A percentile compares a stretch with the other conserved stretches of the same genome.
phyloP scores from a whole-genome alignment of 2,797 vertebrate genomes.

The Squalus acanthias region DNA sequence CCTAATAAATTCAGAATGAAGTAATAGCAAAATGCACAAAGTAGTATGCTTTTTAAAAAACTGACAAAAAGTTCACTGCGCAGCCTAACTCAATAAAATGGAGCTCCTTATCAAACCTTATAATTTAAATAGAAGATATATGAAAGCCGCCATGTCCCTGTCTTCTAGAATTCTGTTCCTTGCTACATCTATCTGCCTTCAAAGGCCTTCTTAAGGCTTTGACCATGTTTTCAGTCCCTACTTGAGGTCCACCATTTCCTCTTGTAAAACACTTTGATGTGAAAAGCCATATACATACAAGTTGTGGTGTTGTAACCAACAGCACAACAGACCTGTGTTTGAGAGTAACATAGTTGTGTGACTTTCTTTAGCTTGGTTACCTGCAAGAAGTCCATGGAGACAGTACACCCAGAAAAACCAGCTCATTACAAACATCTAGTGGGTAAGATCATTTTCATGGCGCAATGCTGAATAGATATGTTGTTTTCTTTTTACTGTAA shows the following conservation, averaged over 20 bases:
- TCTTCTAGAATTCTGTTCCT: too few species aligned
- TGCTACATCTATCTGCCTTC: too few species aligned
- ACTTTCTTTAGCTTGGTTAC: constrained; percentile 61
- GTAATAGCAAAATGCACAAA: not conserved
- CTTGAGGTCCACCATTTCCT: not conserved
- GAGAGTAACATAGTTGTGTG: not conserved
- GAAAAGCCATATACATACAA: not conserved
- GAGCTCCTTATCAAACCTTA: not conserved
- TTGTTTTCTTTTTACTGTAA: not conserved
- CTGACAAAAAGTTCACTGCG: not conserved
- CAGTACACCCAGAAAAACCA: constrained; percentile 72
- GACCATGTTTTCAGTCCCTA: not conserved
- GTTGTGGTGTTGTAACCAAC: not conserved
- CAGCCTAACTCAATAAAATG: not conserved
- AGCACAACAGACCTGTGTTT: not conserved
- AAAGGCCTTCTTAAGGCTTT: too few species aligned
- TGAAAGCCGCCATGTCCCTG: not conserved
- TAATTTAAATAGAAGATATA: not conserved
- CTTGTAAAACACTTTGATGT: not conserved
- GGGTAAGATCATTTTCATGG: constrained; percentile 62
- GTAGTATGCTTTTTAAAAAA: not conserved
- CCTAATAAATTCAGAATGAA: not conserved
- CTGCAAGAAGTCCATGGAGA: constrained; percentile 79
- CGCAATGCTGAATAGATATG: not conserved
- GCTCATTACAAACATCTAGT: constrained; percentile 86